phyloP scores from a whole-genome alignment of 2,888 invertebrate species.

The Smittia aterrima region DNA sequence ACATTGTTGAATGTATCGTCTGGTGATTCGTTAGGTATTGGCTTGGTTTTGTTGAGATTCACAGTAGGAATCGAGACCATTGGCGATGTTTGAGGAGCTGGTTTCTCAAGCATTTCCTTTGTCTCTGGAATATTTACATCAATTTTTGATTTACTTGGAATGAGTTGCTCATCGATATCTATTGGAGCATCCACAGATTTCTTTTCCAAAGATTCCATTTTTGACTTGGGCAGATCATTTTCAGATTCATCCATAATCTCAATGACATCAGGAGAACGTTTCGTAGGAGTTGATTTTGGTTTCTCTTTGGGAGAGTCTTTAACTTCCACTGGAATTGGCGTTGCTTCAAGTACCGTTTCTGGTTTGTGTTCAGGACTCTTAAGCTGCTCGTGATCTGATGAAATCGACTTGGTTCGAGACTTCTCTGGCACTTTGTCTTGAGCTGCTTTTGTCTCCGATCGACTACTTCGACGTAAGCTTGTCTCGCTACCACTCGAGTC shows the following conservation, averaged over 20 bases:
- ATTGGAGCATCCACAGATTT: neutral
- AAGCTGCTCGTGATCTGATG: neutral
- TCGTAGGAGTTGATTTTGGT: neutral
- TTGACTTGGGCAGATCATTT: neutral
- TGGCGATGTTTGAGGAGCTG: neutral
- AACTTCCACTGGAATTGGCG: neutral
- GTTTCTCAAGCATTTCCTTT: neutral
- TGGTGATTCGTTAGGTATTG: neutral
- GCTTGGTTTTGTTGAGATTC: constrained; percentile 10
- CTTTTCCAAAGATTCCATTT: neutral
- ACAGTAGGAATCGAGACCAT: constrained; percentile 39
- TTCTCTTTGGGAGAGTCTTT: neutral
- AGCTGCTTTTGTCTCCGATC: constrained; percentile 8
- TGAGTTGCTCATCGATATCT: neutral
- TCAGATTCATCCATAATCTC: constrained; percentile 12
- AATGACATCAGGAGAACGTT: constrained; percentile 16
- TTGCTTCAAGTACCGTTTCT: neutral
- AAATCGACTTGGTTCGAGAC: neutral
- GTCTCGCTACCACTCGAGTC: neutral
- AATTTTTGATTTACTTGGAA: neutral
- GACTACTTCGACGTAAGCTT: neutral
- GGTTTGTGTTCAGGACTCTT: neutral
- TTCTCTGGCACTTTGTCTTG: constrained; percentile 3
- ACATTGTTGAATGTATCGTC: constrained; percentile 46
- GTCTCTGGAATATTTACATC: neutral